A percentile compares a stretch with the other conserved stretches of the same genome.
Conservation (phyloP, 2,888 invertebrate species). For the Eumerus sabulonum region DNA sequence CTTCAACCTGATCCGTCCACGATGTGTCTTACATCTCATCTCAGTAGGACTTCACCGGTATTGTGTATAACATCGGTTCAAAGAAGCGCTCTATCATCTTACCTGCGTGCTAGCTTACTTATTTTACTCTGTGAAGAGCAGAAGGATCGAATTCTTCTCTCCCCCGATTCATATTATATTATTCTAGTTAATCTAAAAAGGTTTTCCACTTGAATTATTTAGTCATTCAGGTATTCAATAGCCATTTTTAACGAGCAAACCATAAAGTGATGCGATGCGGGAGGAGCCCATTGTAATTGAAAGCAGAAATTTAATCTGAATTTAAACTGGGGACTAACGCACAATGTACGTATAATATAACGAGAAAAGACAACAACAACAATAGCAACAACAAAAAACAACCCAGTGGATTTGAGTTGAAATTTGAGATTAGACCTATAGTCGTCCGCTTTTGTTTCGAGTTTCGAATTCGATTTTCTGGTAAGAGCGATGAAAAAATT, state of each 20-base stretch:
- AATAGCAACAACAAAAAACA: conserved; percentile 6
- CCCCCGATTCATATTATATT: conserved; percentile 54
- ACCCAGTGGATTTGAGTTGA: conserved; percentile 56
- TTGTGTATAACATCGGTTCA: no score
- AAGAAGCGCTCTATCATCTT: conserved; percentile 1
- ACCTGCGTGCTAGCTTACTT: conserved; percentile 8
- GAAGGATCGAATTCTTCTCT: conserved; percentile 72
- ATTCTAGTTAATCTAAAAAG: conserved; percentile 62
- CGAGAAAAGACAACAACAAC: conserved; percentile 2
- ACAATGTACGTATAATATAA: conserved; percentile 19
- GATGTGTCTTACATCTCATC: no score
- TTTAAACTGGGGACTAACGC: conserved; percentile 44
- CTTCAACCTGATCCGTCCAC: no score
- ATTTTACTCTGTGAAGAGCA: conserved; percentile 26
- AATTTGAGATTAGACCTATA: conserved; percentile 68
- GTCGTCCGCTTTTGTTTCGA: conserved; percentile 52
- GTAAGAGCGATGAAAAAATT: conserved; percentile 32
- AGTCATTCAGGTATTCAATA: conserved; percentile 59
- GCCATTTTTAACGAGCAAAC: conserved; percentile 2
- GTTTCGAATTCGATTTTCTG: conserved; percentile 54
- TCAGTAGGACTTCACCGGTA: no score
- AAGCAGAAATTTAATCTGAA: conserved; percentile 77
- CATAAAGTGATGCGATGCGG: conserved; percentile 17
- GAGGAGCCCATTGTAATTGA: conserved; percentile 45
- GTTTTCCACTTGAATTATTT: conserved; percentile 63